phyloP scores from a whole-genome alignment of 2,113 vertebrate species.

The Platanista minor region DNA sequence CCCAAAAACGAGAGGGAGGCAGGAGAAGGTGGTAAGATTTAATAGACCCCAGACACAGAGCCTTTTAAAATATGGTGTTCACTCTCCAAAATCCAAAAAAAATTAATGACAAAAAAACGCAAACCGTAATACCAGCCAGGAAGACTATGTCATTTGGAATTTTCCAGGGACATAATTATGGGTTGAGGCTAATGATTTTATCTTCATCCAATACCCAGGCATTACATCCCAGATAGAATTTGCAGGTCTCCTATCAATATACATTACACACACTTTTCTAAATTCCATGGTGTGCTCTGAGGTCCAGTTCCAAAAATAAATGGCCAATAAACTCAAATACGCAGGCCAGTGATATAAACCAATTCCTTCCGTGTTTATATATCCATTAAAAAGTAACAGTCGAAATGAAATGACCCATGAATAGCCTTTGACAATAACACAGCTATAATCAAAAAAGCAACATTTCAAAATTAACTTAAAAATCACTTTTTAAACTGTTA shows the following conservation, averaged over 20 bases:
- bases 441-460: neutral
- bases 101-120: neutral
- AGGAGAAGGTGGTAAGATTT: neutral
- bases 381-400: neutral
- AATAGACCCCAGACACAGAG: neutral
- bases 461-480: conserved; percentile 38
- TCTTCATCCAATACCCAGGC: neutral
- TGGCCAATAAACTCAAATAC: neutral
- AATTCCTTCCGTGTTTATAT: neutral
- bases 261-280: neutral
- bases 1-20: neutral
- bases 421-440: neutral
- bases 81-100: neutral
- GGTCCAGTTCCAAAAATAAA: neutral
- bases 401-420: neutral
- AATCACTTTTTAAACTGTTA: neutral
- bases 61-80: neutral
- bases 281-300: neutral
- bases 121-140: neutral
- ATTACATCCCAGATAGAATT: neutral
- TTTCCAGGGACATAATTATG: neutral
- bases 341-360: neutral
- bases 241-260: neutral
- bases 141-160: neutral
- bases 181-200: neutral